Evolutionary conservation across 2,888 invertebrate genomes (phyloP).

Genomic region (Melipona bicolor): DNA sequence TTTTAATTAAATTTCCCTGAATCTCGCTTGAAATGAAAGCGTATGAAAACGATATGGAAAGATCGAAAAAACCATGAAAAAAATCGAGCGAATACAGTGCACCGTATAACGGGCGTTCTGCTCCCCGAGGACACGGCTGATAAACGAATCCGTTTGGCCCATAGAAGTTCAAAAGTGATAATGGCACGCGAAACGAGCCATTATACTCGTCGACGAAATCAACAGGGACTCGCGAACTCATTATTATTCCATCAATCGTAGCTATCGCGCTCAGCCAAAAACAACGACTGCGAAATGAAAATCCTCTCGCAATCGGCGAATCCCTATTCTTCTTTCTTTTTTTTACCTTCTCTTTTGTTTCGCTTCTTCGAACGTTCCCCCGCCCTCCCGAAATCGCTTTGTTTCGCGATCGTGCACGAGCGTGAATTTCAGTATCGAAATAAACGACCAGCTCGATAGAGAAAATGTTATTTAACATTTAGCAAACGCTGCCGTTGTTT

Average conservation of each 20-base stretch:
- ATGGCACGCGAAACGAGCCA: conserved; percentile 66
- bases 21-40: not conserved
- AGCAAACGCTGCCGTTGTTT: not conserved
- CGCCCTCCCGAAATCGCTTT: not conserved
- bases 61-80: not conserved
- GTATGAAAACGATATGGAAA: conserved; percentile 1
- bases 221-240: conserved; percentile 34
- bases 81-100: not conserved
- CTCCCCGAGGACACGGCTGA: conserved; percentile 11
- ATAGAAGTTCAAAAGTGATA: conserved; percentile 66
- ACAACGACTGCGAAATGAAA: not conserved
- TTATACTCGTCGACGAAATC: conserved; percentile 47
- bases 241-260: conserved; percentile 40
- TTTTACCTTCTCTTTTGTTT: not conserved
- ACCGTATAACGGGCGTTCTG: not conserved
- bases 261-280: not conserved
- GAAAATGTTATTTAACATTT: conserved; percentile 6
- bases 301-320: conserved; percentile 1
- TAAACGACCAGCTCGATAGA: not conserved
- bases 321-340: not conserved
- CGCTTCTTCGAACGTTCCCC: not conserved
- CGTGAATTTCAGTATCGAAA: not conserved
- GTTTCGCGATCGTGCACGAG: not conserved
- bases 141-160: conserved; percentile 72
- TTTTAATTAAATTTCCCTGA: conserved; percentile 10